Percentiles rank a stretch among this genome's conserved stretches.
Evolutionary conservation across 1,140 invertebrate species (phyloP).

Genomic region (Ectropis grisescens): DNA sequence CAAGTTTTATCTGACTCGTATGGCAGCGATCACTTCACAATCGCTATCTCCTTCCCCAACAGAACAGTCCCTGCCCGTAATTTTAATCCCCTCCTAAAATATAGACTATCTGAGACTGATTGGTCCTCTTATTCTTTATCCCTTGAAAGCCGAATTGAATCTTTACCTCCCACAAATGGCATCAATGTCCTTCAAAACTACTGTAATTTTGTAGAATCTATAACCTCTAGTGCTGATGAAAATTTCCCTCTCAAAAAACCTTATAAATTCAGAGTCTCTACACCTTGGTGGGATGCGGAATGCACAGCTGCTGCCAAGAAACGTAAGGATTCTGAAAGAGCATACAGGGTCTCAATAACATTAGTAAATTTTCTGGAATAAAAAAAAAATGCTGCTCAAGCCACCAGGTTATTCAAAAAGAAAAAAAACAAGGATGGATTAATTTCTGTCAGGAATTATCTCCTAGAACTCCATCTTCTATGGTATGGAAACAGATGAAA

Average conservation of each 20-base stretch:
- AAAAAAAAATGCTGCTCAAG: slow-evolving; percentile 3
- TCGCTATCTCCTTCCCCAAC: slow-evolving; percentile 7
- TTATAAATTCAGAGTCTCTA: slow-evolving; percentile 1
- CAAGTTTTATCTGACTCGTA: slow-evolving; percentile 1
- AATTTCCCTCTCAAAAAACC: slow-evolving; percentile 10
- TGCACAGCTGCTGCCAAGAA: slow-evolving; percentile 6
- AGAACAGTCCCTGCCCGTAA: neutral
- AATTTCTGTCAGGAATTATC: slow-evolving; percentile 13
- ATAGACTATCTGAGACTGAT: no score
- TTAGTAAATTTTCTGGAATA: slow-evolving; percentile 6
- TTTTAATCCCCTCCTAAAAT: no score
- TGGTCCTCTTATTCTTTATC: neutral
- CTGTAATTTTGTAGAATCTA: neutral
- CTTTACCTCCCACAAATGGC: no score
- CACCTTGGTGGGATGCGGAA: slow-evolving; percentile 17
- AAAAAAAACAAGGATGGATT: slow-evolving; percentile 15
- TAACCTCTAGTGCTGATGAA: slow-evolving; percentile 1
- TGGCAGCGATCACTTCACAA: slow-evolving; percentile 17
- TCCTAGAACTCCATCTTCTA: slow-evolving; percentile 6
- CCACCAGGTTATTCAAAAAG: slow-evolving; percentile 10
- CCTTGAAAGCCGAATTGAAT: neutral
- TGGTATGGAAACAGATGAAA: slow-evolving; percentile 19
- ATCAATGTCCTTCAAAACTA: no score
- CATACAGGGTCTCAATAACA: neutral
- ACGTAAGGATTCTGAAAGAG: slow-evolving; percentile 3